Conservation (phyloP, 2,888 invertebrate species). For the Ypsolopha scabrella region DNA sequence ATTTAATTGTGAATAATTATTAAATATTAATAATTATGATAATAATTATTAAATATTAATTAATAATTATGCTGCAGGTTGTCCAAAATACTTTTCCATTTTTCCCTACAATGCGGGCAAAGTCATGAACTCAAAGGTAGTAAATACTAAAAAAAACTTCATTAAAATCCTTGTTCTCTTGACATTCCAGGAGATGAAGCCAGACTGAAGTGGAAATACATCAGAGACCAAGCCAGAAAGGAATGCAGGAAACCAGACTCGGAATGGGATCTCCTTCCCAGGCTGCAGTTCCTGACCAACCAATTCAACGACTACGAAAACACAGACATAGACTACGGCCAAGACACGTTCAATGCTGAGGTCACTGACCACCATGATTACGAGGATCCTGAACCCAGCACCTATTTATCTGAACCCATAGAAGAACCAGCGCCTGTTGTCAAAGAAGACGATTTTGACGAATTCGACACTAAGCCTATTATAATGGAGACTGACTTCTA, state of each 20-base stretch:
- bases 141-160: no score
- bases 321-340: constrained; percentile 23
- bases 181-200: constrained; percentile 55
- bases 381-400: constrained; percentile 13
- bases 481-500: constrained; percentile 61
- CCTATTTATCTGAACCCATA: constrained; percentile 27
- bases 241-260: constrained; percentile 54
- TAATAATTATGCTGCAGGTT: no score
- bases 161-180: background rate
- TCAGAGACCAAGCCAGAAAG: constrained; percentile 57
- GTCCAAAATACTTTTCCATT: no score
- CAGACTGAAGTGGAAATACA: constrained; percentile 59
- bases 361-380: constrained; percentile 23
- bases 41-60: no score
- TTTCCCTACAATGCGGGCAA: no score
- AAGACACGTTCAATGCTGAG: constrained; percentile 23
- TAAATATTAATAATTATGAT: no score
- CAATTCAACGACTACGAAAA: constrained; percentile 58
- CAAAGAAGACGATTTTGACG: constrained; percentile 53
- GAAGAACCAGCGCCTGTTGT: constrained; percentile 12
- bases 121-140: no score
- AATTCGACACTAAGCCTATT: constrained; percentile 59
- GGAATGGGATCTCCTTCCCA: constrained; percentile 54
- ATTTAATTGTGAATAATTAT: no score
- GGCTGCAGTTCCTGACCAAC: constrained; percentile 50